Base-by-base conservation (phyloP, 92 coral and sea anemone species). In the Bergia sp. region DNA sequence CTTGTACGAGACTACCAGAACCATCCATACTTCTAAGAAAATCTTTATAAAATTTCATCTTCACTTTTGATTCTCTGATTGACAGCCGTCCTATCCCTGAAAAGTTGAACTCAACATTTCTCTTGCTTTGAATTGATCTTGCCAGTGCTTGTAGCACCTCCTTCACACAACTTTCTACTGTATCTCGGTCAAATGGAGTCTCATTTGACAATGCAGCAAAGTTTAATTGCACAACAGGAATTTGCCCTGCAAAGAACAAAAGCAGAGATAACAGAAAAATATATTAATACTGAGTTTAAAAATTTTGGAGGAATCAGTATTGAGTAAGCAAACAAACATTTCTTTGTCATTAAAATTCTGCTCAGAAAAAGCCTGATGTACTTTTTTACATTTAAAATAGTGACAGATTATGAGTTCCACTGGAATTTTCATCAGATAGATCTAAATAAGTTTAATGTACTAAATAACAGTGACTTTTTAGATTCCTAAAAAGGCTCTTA, bases 21-120 rank as follows among this genome's bases (percentile, higher is more conserved):
- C 96, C 95, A 86, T 97, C 99, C 98, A 97, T 94, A 79, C 92
- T 97, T 86, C 88, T 94, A 29, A 97, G 83, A 88, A 97, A 97
- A 75, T 97, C 99, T 83, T 97, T 97, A 77, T 90, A 97, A 81
- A 97, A 97, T 82, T 97, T 97, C 99, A 97, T 97, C 88, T 97
- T 97, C 5, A 95, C 99, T 90, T 96, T 94, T 81, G 97, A 87
- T 58, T 97, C 99, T 76, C 99, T 90, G 47, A 97, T 90, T 42
- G 98, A 97, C 74, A 97, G 92, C 58, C 97, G 88, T 40, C 99
- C 99, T 86, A 97, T 97, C 8, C 99, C 99, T 85, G 97, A 71
- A 82, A 97, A 97, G 89, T 95, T 94, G 75, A 97, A 97, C 82
- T 97, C 99, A 21, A 97, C 99, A 93, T 97, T 97, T 55, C 99